Base-by-base conservation (phyloP, 2,888 invertebrate species). In the Mesorhabditis spiculigera region DNA sequence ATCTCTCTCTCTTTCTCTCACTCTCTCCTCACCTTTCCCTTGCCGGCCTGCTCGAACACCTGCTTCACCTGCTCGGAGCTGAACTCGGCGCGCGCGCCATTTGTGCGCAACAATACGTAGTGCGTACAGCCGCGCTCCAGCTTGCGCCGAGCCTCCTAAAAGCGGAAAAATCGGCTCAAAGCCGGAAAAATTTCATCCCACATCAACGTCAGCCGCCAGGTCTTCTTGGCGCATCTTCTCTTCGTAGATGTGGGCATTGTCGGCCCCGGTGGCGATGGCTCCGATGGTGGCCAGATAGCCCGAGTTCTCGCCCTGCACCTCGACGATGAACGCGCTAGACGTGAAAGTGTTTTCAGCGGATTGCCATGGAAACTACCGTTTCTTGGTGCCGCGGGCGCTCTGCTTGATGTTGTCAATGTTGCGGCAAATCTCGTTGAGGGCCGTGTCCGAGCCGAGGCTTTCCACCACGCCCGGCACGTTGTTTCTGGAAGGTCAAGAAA, bases 161-260 rank as follows among this genome's bases (percentile, higher is more conserved):
- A 28, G n/a, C n/a, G n/a, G n/a, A n/a, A n/a, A n/a, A n/a, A n/a
- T n/a, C n/a, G n/a, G n/a, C n/a, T n/a, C n/a, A n/a, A n/a, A n/a
- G n/a, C n/a, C n/a, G n/a, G n/a, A n/a, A n/a, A n/a, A n/a, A n/a
- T 28, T 28, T 28, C 28, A 28, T 28, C 28, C 28, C 28, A 28
- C 28, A 28, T 28, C 28, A 28, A 28, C 28, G 3, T 28, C 28
- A 28, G 28, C 28, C 1, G 28, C 28, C 28, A 28, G 28, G 28
- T 77, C 77, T 4, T 70, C 66, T n/a, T 75, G 70, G 28, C n/a
- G 68, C 44, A 70, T 69, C 41, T 68, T 63, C 67, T 88, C 87
- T 74, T 98, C 97, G 86, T 91, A 94, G 80, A 97, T 97, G 84
- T 97, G 96, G 0, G 97, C 96, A 43, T 95, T 95, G 88, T 97